A percentile compares a stretch with the other conserved stretches of the same genome.
These are phyloP conservation scores for Solenopsis invicta DNA, from an alignment of 1,140 invertebrate species.

Conservation along the genomic window DNA sequence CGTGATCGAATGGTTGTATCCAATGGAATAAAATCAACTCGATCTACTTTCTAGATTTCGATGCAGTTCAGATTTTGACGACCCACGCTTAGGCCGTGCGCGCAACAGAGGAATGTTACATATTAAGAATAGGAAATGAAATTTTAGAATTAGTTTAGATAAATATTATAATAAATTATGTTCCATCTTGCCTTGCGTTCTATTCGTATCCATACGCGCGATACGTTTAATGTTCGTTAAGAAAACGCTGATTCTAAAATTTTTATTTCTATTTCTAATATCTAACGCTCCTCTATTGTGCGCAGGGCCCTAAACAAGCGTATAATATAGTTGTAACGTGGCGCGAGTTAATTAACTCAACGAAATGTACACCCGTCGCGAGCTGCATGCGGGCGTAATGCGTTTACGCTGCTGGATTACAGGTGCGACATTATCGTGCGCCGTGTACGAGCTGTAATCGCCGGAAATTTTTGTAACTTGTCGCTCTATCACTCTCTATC, in stretches of 20 bases:
- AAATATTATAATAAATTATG: too few species aligned
- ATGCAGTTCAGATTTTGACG: not conserved
- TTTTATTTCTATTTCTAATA: too few species aligned
- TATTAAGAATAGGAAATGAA: too few species aligned
- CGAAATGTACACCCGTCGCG: conserved; percentile 17
- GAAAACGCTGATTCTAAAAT: too few species aligned
- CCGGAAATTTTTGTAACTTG: conserved; percentile 49
- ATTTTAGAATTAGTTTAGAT: too few species aligned
- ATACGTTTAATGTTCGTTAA: too few species aligned
- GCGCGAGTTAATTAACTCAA: conserved; percentile 25
- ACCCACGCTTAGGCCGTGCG: too few species aligned
- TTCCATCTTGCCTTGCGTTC: too few species aligned
- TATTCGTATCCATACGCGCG: too few species aligned
- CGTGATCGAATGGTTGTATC: not conserved
- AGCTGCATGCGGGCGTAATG: conserved; percentile 37
- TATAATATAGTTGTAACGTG: not conserved
- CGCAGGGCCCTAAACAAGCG: too few species aligned
- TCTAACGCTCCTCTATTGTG: too few species aligned
- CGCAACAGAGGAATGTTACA: too few species aligned
- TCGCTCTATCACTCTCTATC: conserved; percentile 36
- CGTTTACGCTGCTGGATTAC: conserved; percentile 24
- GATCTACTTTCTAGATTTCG: not conserved
- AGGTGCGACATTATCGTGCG: conserved; percentile 12
- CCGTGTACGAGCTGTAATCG: conserved; percentile 22
- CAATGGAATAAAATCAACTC: not conserved